Percentiles rank a stretch among this genome's conserved stretches.
Conservation (phyloP, 1,140 invertebrate species). For the Heliconius nattereri region DNA sequence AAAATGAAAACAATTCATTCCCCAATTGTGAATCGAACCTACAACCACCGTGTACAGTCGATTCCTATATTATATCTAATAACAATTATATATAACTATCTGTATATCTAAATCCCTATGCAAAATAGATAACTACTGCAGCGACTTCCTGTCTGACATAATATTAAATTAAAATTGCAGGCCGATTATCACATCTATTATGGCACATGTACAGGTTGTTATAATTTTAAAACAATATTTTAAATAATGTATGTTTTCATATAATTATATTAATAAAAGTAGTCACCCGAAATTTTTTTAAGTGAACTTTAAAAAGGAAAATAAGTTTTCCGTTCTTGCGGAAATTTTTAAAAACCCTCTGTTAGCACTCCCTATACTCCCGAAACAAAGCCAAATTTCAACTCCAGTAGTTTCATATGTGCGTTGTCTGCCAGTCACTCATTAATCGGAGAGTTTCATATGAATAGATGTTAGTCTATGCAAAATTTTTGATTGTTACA, state of each 20-base stretch:
- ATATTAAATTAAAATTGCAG: slow-evolving; percentile 50
- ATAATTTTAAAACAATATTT: background rate
- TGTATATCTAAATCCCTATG: slow-evolving; percentile 36
- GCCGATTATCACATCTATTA: slow-evolving; percentile 44
- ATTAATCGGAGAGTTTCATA: too few species aligned
- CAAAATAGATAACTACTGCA: slow-evolving; percentile 37
- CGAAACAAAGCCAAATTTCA: too few species aligned
- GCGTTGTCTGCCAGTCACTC: too few species aligned
- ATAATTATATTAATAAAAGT: background rate
- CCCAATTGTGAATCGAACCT: background rate
- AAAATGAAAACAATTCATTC: background rate
- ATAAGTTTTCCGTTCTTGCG: too few species aligned
- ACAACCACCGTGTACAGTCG: background rate
- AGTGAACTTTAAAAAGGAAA: too few species aligned
- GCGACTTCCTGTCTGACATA: slow-evolving; percentile 45
- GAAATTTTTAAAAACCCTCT: too few species aligned
- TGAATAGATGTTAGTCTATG: too few species aligned
- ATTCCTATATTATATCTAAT: background rate
- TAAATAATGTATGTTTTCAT: background rate
- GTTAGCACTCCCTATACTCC: too few species aligned
- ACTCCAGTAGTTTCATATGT: too few species aligned
- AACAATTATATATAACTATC: slow-evolving; percentile 6
- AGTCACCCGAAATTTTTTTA: too few species aligned
- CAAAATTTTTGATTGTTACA: too few species aligned
- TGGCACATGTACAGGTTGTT: slow-evolving; percentile 24